Conservation (phyloP, 2,797 vertebrate genomes). For the Limosa lapponica region DNA sequence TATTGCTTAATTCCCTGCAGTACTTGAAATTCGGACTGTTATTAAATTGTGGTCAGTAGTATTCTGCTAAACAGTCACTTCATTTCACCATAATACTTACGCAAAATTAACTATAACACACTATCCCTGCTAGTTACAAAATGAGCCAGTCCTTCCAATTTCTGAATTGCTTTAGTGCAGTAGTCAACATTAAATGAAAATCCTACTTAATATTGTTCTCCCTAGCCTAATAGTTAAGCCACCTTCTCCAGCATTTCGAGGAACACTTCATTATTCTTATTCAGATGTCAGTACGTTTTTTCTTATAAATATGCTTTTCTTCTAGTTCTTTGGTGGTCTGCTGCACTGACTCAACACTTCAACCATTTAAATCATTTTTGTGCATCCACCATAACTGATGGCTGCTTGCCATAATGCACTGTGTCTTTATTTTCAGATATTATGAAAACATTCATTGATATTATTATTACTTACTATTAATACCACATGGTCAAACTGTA, state of each 20-base stretch:
- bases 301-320: neutral
- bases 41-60: constrained; percentile 65
- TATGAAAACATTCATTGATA: neutral
- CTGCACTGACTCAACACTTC: neutral
- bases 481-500: neutral
- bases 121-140: constrained; percentile 19
- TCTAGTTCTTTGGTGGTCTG: neutral
- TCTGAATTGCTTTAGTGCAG: neutral
- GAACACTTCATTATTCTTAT: neutral
- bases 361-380: neutral
- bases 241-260: neutral
- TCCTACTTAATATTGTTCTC: neutral
- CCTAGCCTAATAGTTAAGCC: neutral
- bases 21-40: constrained; percentile 49
- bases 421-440: neutral
- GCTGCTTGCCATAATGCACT: neutral
- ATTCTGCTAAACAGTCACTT: constrained; percentile 52
- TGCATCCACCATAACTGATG: neutral
- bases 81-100: constrained; percentile 26
- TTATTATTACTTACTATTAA: neutral
- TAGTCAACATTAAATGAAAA: constrained; percentile 8
- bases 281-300: neutral
- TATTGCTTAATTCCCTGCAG: constrained; percentile 60
- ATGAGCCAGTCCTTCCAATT: constrained; percentile 21
- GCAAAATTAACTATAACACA: constrained; percentile 41